A percentile compares a stretch with the other conserved stretches of the same genome.
Conservation (phyloP, 2,113 vertebrate species). For the Holacanthus passer region DNA sequence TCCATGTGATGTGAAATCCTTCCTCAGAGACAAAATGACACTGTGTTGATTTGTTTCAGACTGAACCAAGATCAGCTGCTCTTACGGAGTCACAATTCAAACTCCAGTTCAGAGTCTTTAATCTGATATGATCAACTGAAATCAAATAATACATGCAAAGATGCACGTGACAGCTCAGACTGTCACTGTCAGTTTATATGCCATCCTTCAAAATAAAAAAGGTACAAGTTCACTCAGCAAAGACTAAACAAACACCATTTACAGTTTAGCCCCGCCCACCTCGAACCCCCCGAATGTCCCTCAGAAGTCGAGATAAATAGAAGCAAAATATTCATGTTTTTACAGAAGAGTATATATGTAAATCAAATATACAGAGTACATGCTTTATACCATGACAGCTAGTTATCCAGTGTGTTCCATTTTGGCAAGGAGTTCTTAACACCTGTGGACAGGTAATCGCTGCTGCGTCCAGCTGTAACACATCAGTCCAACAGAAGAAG, state of each 20-base stretch:
- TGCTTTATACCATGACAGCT: constrained; percentile 44
- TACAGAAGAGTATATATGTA: constrained; percentile 71
- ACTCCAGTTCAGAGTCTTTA: constrained; percentile 22
- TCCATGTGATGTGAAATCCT: too few species aligned
- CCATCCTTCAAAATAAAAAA: constrained; percentile 43
- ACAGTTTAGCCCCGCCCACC: constrained; percentile 51
- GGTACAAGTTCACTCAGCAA: constrained; percentile 63
- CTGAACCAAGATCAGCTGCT: constrained; percentile 25
- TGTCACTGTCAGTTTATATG: constrained; percentile 24
- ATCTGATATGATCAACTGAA: constrained; percentile 65
- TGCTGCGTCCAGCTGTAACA: background rate
- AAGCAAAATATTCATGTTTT: constrained; percentile 77
- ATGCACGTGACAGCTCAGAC: constrained; percentile 27
- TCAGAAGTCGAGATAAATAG: constrained; percentile 52
- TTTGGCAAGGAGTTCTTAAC: constrained; percentile 46
- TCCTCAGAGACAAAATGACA: too few species aligned
- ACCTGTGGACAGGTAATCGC: constrained; percentile 40
- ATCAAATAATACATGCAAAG: constrained; percentile 69
- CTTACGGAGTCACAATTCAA: too few species aligned
- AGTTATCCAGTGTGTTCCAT: constrained; percentile 24
- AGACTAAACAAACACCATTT: constrained; percentile 73
- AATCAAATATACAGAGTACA: constrained; percentile 68
- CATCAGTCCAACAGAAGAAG: background rate
- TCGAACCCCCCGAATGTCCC: constrained; percentile 22
- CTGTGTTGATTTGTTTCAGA: too few species aligned